Base-by-base conservation (phyloP, 2,113 vertebrate genomes). In the Rallus limicola region DNA sequence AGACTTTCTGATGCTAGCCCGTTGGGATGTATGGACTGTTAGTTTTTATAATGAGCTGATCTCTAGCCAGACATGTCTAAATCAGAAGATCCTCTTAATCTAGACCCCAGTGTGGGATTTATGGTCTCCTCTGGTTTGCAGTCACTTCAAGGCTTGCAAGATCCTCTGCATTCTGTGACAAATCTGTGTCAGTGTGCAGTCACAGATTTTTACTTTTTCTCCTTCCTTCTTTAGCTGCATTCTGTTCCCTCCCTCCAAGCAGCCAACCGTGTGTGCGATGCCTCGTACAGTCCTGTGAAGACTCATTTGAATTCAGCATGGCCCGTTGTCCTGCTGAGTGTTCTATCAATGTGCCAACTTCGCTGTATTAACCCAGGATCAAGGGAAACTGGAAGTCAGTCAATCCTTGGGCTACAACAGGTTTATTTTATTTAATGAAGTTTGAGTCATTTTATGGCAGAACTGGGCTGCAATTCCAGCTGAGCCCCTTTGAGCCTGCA, bases 401-500 rank as follows among this genome's bases (percentile, higher is more conserved):
- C 93, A 92, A 53, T 95, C 74, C 86, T 82, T 91, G 81, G 53
- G n/a, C 88, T 82, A 82, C 93, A 91, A 94, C 67, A 94, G 83
- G 67, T 94, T 95, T 93, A 58, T 95, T 97, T 94, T 95, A 91
- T 94, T 96, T 96, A 95, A 97, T 95, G 83, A 93, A 58, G 40
- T 90, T 95, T 88, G 90, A 93, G 88, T 86, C 88, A 92, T 91
- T 95, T 95, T 87, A 65, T 77, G 91, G 86, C 82, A 94, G 93
- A 91, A 89, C 88, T 63, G 83, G 80, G 86, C 78, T 95, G 83
- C 80, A 34, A 25, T 92, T 96, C 93, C 96, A 97, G 88, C 93
- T 96, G 93, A 95, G 96, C 91, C 88, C 83, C 94, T 92, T 67
- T 76, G 34, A 95, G 92, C 70, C 91, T 74, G 88, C 63, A 67